Evolutionary conservation across 2,113 vertebrate species (phyloP), one percentile per base, ranked within the genome.

Genomic region (Felis chaus): DNA sequence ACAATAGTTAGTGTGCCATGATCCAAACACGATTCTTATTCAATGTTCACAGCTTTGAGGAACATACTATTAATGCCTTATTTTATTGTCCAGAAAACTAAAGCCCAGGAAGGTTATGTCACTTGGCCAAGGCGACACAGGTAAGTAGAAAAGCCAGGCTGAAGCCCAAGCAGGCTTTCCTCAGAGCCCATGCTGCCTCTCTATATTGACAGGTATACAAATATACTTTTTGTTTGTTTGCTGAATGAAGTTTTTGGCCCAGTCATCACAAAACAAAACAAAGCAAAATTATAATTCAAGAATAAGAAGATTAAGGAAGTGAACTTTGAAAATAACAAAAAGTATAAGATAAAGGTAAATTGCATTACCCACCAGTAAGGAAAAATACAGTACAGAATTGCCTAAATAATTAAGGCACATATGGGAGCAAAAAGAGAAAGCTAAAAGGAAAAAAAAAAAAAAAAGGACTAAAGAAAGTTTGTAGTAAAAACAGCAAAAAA

Each of bases 261-360:
- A 81, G 25, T 81, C 63, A 94, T 71, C 68, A 87, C 82, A 63
- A 95, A 82, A 87, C 82, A 63, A 95, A 82, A 80, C 11, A 66
- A 92, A 90, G 39, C 14, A 66, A 92, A 87, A n/a, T 0, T 71
- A 3, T 29, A 79, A 71, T 33, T 76, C 57, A 94, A 84, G 68
- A 96, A 79, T 73, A 9, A 79, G 50, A 73, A 66, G 55, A 91
- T 66, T 41, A 83, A 94, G 45, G 55, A 69, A 31, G 16, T 66
- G 21, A 82, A 68, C 41, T 68, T 4, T 41, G 11, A 95, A 97
- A 65, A 18, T 39, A 93, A 78, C 5, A 33, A 74, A 61, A 69
- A 65, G 48, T 73, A 78, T 45, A 83, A 71, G 31, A 82, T 45
- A 68, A 92, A 39, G 36, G 23, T 53, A 45, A 66, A n/a, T 5